A percentile compares a stretch with the other conserved stretches of the same genome.
Evolutionary conservation across 2,888 invertebrate genomes (phyloP).

Genomic region (Acanthosepion esculentum): DNA sequence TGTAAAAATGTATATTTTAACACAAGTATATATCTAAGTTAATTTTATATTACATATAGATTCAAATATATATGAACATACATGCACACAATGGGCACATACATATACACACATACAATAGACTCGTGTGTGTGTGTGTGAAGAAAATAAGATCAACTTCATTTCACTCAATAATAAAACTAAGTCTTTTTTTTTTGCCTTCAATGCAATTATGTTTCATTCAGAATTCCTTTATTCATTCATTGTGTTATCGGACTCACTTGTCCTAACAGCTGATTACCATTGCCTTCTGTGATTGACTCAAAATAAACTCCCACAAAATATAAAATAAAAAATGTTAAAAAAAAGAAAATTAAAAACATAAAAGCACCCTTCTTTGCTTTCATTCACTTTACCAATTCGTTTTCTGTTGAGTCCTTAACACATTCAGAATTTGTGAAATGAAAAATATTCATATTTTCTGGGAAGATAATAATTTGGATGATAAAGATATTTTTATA

Average conservation of each 20-base stretch:
- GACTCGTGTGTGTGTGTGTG: background rate
- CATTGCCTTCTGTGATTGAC: slow-evolving; percentile 1
- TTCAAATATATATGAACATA: background rate
- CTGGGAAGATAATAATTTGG: background rate
- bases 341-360: background rate
- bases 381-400: background rate
- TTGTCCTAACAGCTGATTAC: slow-evolving; percentile 33
- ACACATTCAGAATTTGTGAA: background rate
- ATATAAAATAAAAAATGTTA: background rate
- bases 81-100: background rate
- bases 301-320: background rate
- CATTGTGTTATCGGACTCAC: background rate
- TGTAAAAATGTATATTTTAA: no score
- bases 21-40: no score
- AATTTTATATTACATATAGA: no score
- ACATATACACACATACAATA: background rate
- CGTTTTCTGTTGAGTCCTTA: slow-evolving; percentile 6
- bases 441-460: background rate
- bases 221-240: slow-evolving; percentile 33
- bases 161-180: background rate
- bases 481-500: background rate
- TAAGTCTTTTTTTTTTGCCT: background rate
- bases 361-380: background rate
- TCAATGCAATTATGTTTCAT: slow-evolving; percentile 33
- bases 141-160: background rate